A percentile compares a stretch with the other conserved stretches of the same genome.
These are phyloP conservation scores for Metacarcinus magister DNA, from an alignment of 2,888 invertebrate species.

Conservation along the genomic window DNA sequence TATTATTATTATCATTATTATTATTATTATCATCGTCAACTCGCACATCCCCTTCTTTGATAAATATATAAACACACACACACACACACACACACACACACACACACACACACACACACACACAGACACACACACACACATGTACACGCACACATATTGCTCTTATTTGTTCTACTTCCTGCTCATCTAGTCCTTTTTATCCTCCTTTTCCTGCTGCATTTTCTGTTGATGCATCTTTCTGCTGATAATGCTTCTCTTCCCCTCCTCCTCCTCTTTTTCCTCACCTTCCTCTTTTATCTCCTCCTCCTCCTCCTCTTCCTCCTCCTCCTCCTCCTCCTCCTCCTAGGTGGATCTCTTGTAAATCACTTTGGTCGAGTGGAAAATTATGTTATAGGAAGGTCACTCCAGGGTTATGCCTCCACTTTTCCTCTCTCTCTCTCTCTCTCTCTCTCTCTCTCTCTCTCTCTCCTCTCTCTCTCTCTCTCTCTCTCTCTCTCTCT, in stretches of 20 bases:
- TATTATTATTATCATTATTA: too few relatives aligned
- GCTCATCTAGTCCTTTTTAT: background rate
- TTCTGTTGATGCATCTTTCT: background rate
- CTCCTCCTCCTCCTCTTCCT: background rate
- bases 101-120: too few relatives aligned
- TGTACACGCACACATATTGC: too few relatives aligned
- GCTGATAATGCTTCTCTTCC: background rate
- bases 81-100: too few relatives aligned
- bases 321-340: background rate
- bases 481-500: background rate
- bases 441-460: slow-evolving; percentile 16
- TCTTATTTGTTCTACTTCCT: background rate
- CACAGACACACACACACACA: too few relatives aligned
- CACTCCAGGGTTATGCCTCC: slow-evolving; percentile 34
- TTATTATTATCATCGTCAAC: background rate
- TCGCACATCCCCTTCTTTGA: background rate
- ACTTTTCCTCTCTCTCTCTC: background rate
- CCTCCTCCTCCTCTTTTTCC: background rate
- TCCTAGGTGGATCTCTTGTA: background rate
- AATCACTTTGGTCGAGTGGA: slow-evolving; percentile 54
- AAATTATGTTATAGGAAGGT: slow-evolving; percentile 43
- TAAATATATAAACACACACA: too few relatives aligned
- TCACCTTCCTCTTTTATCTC: background rate
- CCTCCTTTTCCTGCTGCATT: too few relatives aligned
- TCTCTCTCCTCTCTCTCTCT: background rate